Base-by-base conservation (phyloP, 1,140 invertebrate species). In the Anastatus disparis region DNA sequence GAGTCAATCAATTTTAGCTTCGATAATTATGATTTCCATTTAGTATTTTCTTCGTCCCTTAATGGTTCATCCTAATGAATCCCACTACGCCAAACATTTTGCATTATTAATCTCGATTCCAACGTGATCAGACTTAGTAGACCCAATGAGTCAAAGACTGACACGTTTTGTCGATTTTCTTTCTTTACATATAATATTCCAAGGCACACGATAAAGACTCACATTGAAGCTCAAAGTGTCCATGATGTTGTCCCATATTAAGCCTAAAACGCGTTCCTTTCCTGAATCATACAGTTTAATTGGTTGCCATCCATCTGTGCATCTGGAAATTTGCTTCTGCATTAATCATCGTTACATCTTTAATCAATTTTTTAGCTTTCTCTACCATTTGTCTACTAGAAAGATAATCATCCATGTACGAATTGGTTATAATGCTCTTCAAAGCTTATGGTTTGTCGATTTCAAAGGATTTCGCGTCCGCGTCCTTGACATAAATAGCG, bases 71-170 rank as follows among this genome's bases (percentile, higher is more conserved):
- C n/a, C 84, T 84, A 86, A 0, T 72, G 75, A 3, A 76, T 59
- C 1, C 72, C 55, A 0, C n/a, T 22, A 2, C 75, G 55, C 82
- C 84, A 84, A 1, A 82, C 22, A 3, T 78, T 73, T 66, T 87
- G 85, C 17, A 82, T 70, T 1, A 84, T 31, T 3, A 81, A 75
- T 52, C 81, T 81, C 0, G 64, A 53, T 7, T 65, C 22, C 2
- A 84, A 70, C 0, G 59, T 75, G 12, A 81, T 50, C 12, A 78
- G 80, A 0, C 76, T 55, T 0, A 80, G 24, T 17, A 81, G 71
- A 22, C 80, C 82, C 2, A 83, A 66, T 9, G 81, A 80, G 56
- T 84, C 82, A 53, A 75, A 85, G 1, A 82, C 58, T 12, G 66
- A 72, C 74, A 76, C 76, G 22, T 55, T 79, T 77, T 3, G 78